Evolutionary conservation across 2,888 invertebrate genomes (phyloP).

Genomic region (Limenitis arthemis): DNA sequence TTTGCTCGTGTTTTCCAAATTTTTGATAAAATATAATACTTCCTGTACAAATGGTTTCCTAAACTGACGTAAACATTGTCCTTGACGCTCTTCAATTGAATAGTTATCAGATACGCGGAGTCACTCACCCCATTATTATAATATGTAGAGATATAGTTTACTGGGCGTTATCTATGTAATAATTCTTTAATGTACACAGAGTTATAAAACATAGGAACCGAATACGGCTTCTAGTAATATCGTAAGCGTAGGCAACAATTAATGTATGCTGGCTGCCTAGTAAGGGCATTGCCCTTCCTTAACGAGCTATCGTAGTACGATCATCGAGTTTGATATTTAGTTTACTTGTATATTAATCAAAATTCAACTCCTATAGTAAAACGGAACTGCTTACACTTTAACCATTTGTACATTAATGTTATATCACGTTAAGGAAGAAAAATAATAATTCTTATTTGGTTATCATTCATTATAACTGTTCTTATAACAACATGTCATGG

Average conservation of each 20-base stretch:
- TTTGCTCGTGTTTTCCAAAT: too few relatives aligned
- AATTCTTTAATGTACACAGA: conserved; percentile 1
- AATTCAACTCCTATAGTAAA: conserved; percentile 1
- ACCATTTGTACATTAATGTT: background rate
- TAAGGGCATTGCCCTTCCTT: conserved; percentile 26
- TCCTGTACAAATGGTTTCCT: conserved; percentile 25
- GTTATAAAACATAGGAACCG: conserved; percentile 7
- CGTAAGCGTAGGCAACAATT: conserved; percentile 14
- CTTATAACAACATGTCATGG: too few relatives aligned
- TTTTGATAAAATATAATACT: too few relatives aligned
- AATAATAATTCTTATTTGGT: background rate
- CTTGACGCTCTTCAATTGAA: conserved; percentile 63
- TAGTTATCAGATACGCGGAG: conserved; percentile 51
- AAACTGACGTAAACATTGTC: conserved; percentile 60
- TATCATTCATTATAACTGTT: conserved; percentile 1
- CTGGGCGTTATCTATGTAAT: conserved; percentile 5
- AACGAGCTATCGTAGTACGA: conserved; percentile 15
- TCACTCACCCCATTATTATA: conserved; percentile 47
- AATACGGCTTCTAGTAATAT: conserved; percentile 7
- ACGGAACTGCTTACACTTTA: background rate
- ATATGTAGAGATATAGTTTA: conserved; percentile 5
- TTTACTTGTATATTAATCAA: conserved; percentile 13
- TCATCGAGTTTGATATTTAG: conserved; percentile 15
- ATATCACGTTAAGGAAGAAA: background rate
- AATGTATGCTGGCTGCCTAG: conserved; percentile 16